These are phyloP conservation scores for Triplophysa rosa DNA, from an alignment of 2,113 vertebrate species.

Conservation along the genomic window DNA sequence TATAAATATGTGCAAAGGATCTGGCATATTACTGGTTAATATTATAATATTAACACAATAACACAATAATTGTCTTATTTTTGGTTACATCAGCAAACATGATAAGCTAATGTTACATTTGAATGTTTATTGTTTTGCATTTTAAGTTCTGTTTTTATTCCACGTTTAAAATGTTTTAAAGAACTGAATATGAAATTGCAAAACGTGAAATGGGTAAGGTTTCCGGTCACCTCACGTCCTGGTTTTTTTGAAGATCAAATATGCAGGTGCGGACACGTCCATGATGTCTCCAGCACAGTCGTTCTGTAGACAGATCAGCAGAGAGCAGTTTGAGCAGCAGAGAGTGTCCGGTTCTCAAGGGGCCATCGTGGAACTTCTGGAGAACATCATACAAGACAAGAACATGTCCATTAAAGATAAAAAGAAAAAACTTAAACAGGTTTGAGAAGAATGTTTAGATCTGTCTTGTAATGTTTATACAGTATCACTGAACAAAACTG, in stretches of 20 bases:
- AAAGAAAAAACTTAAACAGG: slow-evolving; percentile 84
- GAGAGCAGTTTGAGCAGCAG: slow-evolving; percentile 80
- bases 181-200: too few species aligned
- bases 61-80: too few species aligned
- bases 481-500: too few species aligned
- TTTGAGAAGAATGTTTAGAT: slow-evolving; percentile 43
- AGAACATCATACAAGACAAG: slow-evolving; percentile 77
- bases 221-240: background rate
- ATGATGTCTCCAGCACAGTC: slow-evolving; percentile 66
- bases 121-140: too few species aligned
- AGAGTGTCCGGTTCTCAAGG: slow-evolving; percentile 69
- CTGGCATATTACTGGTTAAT: too few species aligned
- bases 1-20: background rate
- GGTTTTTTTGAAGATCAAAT: slow-evolving; percentile 75
- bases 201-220: background rate
- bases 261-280: slow-evolving; percentile 74
- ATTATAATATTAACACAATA: too few species aligned
- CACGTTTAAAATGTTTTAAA: too few species aligned
- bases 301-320: slow-evolving; percentile 74
- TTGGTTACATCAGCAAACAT: too few species aligned
- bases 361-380: slow-evolving; percentile 75
- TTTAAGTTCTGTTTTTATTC: too few species aligned
- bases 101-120: too few species aligned
- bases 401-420: slow-evolving; percentile 81
- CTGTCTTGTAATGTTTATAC: too few species aligned